Conservation (phyloP, 2,113 vertebrate species). For the Tychaedon coryphoeus region DNA sequence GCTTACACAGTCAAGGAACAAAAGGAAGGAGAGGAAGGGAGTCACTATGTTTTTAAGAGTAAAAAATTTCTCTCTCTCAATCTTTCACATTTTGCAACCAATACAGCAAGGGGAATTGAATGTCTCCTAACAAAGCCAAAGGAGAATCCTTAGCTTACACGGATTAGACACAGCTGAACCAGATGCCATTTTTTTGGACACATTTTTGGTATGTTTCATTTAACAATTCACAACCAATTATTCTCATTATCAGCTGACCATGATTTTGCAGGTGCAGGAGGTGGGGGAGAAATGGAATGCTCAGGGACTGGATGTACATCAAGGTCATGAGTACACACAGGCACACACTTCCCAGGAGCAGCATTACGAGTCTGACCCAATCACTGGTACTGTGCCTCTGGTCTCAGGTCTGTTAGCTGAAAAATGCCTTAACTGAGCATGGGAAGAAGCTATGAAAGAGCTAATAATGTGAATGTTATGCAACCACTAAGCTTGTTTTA, state of each 20-base stretch:
- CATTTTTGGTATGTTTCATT: not conserved
- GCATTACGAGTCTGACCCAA: not conserved
- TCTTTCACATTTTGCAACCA: not conserved
- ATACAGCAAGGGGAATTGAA: not conserved
- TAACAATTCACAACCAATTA: not conserved
- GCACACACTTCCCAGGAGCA: not conserved
- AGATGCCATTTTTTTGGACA: not conserved
- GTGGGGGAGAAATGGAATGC: not conserved
- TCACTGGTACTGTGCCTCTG: not conserved
- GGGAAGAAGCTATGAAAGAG: not conserved
- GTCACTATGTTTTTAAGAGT: not conserved
- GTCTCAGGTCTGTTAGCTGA: not conserved
- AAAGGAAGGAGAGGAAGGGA: not conserved
- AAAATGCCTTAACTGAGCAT: not conserved
- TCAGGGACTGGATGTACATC: not conserved
- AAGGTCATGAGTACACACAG: conserved; percentile 14
- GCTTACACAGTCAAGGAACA: not conserved
- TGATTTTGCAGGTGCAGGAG: conserved; percentile 7
- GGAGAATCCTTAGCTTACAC: not conserved
- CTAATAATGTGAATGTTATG: conserved; percentile 9
- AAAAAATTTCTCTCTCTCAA: not conserved
- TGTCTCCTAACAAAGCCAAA: not conserved
- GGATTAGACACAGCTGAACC: rapidly evolving
- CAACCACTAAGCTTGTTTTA: conserved; percentile 17
- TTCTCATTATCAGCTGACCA: not conserved